These are phyloP conservation scores for Protodeltote pygarga DNA, from an alignment of 2,888 invertebrate species.

Conservation along the genomic window DNA sequence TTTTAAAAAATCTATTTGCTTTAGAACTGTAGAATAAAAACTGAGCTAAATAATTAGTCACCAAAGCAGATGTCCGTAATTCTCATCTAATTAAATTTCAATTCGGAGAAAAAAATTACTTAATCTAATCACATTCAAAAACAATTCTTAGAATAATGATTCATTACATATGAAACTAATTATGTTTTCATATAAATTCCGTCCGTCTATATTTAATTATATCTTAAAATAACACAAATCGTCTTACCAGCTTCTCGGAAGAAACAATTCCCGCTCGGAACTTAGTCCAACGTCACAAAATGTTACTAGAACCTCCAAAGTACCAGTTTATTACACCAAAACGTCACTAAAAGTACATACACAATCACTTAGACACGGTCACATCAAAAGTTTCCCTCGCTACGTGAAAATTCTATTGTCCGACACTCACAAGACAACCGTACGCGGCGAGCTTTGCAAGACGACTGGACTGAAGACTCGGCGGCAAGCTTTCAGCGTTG, in stretches of 20 bases:
- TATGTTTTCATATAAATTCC: slow-evolving; percentile 78
- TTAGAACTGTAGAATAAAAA: neutral
- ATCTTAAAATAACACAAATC: slow-evolving; percentile 82
- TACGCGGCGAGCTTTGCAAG: slow-evolving; percentile 66
- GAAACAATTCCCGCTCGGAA: slow-evolving; percentile 61
- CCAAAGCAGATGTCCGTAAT: slow-evolving; percentile 4
- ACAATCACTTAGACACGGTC: slow-evolving; percentile 67
- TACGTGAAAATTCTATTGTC: slow-evolving; percentile 55
- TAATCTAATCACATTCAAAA: slow-evolving; percentile 47
- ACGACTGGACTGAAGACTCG: slow-evolving; percentile 70
- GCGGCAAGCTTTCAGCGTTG: slow-evolving; percentile 77
- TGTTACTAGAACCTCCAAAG: slow-evolving; percentile 36
- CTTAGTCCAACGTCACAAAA: slow-evolving; percentile 57
- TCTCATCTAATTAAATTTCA: neutral
- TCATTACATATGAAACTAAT: slow-evolving; percentile 77
- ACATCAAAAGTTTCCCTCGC: slow-evolving; percentile 56
- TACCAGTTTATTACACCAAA: slow-evolving; percentile 47
- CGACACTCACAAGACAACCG: slow-evolving; percentile 56
- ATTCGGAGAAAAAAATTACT: slow-evolving; percentile 28
- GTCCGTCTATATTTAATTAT: slow-evolving; percentile 83
- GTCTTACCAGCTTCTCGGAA: slow-evolving; percentile 77
- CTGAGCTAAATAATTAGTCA: neutral
- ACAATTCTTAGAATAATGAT: slow-evolving; percentile 70
- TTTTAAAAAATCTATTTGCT: too few relatives aligned
- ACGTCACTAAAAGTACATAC: slow-evolving; percentile 55